Percentiles rank a stretch among this genome's conserved stretches.
Conservation (phyloP, 2,888 invertebrate species). For the Strigamia crassipes region DNA sequence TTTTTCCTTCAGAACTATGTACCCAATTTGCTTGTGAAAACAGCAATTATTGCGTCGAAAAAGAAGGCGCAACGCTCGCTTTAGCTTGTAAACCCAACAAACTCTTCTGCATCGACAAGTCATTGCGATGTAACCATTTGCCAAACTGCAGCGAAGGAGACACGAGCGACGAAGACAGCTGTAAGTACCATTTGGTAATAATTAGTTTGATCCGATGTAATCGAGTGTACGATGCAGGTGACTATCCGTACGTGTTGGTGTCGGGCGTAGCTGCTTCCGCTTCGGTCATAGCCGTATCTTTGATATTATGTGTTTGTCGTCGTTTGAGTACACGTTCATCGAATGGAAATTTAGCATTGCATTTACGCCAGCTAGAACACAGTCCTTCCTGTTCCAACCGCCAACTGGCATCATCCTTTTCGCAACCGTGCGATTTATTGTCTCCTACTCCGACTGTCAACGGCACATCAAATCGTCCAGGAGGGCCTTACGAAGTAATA, state of each 20-base stretch:
- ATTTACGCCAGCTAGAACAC: constrained; percentile 53
- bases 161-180: constrained; percentile 57
- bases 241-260: constrained; percentile 45
- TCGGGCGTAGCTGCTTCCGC: neutral
- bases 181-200: constrained; percentile 52
- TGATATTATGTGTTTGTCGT: constrained; percentile 45
- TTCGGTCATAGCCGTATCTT: neutral
- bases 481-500: constrained; percentile 33
- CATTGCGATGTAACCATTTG: constrained; percentile 59
- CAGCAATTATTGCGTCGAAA: constrained; percentile 57
- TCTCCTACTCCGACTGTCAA: constrained; percentile 44
- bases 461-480: constrained; percentile 12
- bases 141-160: constrained; percentile 60
- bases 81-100: constrained; percentile 54
- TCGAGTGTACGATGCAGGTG: constrained; percentile 6
- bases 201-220: neutral
- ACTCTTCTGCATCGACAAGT: constrained; percentile 58
- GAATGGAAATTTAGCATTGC: constrained; percentile 51
- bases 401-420: constrained; percentile 47
- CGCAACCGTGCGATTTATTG: constrained; percentile 50
- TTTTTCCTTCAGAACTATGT: constrained; percentile 52
- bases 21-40: constrained; percentile 57
- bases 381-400: constrained; percentile 51
- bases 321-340: constrained; percentile 47
- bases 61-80: constrained; percentile 52